Conservation (phyloP, 2,888 invertebrate genomes). For the Pollenia amentaria region DNA sequence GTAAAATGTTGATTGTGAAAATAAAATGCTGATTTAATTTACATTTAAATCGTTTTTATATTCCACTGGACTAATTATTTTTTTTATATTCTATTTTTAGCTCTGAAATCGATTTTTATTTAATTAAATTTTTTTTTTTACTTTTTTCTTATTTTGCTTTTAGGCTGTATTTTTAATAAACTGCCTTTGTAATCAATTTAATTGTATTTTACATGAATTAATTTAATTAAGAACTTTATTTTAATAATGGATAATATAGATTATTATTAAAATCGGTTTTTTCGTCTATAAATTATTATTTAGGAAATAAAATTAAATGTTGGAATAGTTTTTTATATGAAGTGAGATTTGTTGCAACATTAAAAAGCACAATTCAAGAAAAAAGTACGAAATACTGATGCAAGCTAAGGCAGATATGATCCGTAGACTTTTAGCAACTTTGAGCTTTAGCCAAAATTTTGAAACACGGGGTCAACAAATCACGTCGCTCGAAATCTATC, state of each 20-base stretch:
- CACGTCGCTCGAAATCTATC: too few relatives aligned
- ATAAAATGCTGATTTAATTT: background rate
- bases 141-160: conserved; percentile 6
- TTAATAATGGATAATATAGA: background rate
- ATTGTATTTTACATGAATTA: conserved; percentile 51
- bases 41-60: conserved; percentile 28
- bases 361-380: too few relatives aligned
- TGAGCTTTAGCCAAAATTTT: too few relatives aligned
- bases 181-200: background rate
- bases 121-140: conserved; percentile 4
- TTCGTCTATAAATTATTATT: background rate
- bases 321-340: too few relatives aligned
- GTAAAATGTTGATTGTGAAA: conserved; percentile 14
- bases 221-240: conserved; percentile 38
- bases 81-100: conserved; percentile 8
- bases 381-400: too few relatives aligned
- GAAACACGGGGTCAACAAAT: too few relatives aligned
- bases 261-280: background rate
- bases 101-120: conserved; percentile 40
- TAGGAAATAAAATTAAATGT: too few relatives aligned
- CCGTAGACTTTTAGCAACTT: too few relatives aligned
- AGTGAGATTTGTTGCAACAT: too few relatives aligned
- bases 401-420: too few relatives aligned
- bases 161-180: background rate
- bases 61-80: background rate